Evolutionary conservation across 2,113 vertebrate species (phyloP).

Genomic region (Bucco capensis): DNA sequence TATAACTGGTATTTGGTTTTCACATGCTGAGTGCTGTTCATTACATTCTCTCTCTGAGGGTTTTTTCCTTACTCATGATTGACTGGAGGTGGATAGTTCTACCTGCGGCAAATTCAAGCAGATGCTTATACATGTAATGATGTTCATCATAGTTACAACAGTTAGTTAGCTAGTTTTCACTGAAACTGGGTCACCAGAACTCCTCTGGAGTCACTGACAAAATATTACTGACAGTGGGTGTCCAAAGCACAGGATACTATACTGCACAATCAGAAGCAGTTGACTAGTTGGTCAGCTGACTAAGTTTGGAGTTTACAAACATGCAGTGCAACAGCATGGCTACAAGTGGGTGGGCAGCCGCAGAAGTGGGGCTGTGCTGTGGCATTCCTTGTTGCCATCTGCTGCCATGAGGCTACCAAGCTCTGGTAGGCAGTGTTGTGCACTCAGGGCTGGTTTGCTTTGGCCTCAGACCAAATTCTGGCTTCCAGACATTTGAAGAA

Average conservation of each 20-base stretch:
- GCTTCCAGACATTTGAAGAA: neutral
- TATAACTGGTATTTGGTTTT: neutral
- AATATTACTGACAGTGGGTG: neutral
- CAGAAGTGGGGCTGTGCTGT: fast-evolving
- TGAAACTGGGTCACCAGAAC: constrained; percentile 1
- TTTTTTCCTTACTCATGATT: neutral
- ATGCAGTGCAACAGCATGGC: neutral
- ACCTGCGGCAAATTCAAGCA: neutral
- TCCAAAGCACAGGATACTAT: neutral
- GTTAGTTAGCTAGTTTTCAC: neutral
- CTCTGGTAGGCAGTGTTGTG: fast-evolving
- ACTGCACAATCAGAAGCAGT: neutral
- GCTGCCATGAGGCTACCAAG: fast-evolving
- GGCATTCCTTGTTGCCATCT: neutral
- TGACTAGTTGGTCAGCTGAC: neutral
- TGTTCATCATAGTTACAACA: neutral
- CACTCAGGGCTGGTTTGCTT: neutral
- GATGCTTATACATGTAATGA: neutral
- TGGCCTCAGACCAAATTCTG: neutral
- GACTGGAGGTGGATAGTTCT: neutral
- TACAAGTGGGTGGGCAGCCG: fast-evolving
- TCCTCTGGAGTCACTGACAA: neutral
- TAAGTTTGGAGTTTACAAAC: neutral
- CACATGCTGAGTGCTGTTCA: neutral
- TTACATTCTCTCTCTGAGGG: neutral